Percentiles rank a stretch among this genome's conserved stretches.
These are phyloP conservation scores for Albula glossodonta DNA, from an alignment of 2,113 vertebrate species.

Conservation along the genomic window DNA sequence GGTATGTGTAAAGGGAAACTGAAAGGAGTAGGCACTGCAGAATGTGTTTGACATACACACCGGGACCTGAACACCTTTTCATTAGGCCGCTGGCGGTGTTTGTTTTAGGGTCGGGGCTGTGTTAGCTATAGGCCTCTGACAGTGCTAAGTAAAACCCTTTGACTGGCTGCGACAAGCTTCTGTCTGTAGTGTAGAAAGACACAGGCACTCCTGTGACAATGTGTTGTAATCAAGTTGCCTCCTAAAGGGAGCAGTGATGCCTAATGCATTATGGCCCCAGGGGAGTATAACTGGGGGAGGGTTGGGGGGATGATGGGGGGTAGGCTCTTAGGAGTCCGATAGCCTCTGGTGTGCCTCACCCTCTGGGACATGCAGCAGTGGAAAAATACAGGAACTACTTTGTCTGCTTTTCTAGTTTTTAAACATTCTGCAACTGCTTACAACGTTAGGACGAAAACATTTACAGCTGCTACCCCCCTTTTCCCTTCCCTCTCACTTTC, in stretches of 20 bases:
- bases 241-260: not conserved
- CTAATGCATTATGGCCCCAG: constrained; percentile 29
- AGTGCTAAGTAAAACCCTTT: not conserved
- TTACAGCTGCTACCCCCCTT: not conserved
- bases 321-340: not conserved
- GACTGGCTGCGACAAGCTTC: not conserved
- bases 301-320: constrained; percentile 26
- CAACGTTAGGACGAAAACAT: not conserved
- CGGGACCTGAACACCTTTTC: too few species aligned
- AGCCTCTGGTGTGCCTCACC: not conserved
- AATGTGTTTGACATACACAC: too few species aligned
- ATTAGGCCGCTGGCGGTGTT: not conserved
- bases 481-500: not conserved
- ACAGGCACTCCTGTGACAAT: not conserved
- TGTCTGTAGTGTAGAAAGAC: not conserved
- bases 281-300: constrained; percentile 17
- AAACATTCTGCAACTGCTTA: not conserved
- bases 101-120: not conserved
- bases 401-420: constrained; percentile 8
- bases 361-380: constrained; percentile 43
- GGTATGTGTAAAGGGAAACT: too few species aligned
- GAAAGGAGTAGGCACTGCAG: too few species aligned
- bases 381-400: constrained; percentile 35
- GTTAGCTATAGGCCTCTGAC: not conserved
- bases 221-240: not conserved